A percentile compares a stretch with the other conserved stretches of the same genome.
phyloP scores from a whole-genome alignment of 2,888 invertebrate genomes.

The Drosophila vallismaia region DNA sequence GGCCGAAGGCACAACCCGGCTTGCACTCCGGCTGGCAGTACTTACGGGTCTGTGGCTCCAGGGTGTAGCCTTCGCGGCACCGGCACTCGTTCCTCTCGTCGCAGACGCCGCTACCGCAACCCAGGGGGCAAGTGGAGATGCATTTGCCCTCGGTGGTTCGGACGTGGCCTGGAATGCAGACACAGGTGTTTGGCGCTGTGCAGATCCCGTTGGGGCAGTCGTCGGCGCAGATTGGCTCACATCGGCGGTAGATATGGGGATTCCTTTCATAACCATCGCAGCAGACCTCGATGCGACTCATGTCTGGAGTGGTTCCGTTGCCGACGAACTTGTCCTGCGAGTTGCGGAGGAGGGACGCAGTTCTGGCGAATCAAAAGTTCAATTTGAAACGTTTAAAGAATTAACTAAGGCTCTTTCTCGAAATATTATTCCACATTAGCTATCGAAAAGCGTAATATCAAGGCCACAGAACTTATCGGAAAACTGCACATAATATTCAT shows the following conservation, averaged over 20 bases:
- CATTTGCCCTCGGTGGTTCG: constrained; percentile 84
- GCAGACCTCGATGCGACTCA: constrained; percentile 88
- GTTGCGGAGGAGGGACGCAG: constrained; percentile 74
- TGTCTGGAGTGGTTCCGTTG: constrained; percentile 85
- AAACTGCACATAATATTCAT: constrained; percentile 13
- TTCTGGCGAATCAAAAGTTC: constrained; percentile 59
- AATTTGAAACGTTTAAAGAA: too few relatives aligned
- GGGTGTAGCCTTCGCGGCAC: constrained; percentile 80
- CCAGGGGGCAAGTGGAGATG: constrained; percentile 88
- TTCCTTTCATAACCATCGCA: constrained; percentile 89
- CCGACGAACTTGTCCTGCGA: constrained; percentile 68
- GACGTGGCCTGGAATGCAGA: constrained; percentile 84
- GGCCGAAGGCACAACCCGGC: constrained; percentile 76
- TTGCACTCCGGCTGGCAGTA: constrained; percentile 81
- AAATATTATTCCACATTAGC: background rate
- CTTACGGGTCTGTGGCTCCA: constrained; percentile 80
- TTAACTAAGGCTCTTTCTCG: too few relatives aligned
- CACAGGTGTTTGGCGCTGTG: constrained; percentile 84
- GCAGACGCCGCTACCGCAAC: constrained; percentile 86
- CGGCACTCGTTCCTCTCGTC: constrained; percentile 75
- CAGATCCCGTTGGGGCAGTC: constrained; percentile 85
- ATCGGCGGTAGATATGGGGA: constrained; percentile 72
- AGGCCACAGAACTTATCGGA: background rate
- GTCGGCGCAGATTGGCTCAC: constrained; percentile 84
- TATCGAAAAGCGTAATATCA: background rate